Base-by-base conservation (phyloP, 2,797 vertebrate species). In the Eptatretus atami region DNA sequence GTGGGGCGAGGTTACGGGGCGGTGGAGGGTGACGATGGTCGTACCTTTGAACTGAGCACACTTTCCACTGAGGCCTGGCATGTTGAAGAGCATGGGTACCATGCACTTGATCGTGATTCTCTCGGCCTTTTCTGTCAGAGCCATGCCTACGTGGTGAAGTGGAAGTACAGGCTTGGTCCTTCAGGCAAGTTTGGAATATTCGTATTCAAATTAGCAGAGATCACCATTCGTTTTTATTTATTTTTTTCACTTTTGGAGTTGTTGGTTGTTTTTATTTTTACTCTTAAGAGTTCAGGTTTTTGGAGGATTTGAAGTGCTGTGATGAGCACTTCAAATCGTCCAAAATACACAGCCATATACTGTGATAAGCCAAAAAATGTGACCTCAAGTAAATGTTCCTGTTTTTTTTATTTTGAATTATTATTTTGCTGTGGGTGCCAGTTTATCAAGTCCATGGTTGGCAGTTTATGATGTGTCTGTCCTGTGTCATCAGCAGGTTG, bases 61-160 rank as follows among this genome's bases (percentile, higher is more conserved):
- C 53, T 74, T 2, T 67, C 68, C 0, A 71, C 80, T 53, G 76
- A 78, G 63, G 73, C 72, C 2, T 80, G 79, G 78, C 75, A 75
- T 6, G 68, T 79, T 52, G 74, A 72, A 64, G 74, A 77, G 68
- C 72, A 72, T 44, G 77, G 73, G 0, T 73, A 76, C 66, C 71
- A 78, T 6, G 77, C 80, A 66, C 74, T 71, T 25, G 76, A 78
- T 64, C 31, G 2, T 44, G 31, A 44, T 44, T 44, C 31, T 44
- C 31, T 44, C 4, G 31, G 31, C 6, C 31, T 44, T 44, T 44
- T 44, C 31, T 44, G 31, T 44, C 31, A 44, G 31, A 8, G 31
- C 31, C 31, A 44, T 44, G 74, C 77, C 3, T 82, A 79, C 12
- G 71, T 78, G 61, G 55, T 80, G 66, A 71, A 74, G 71, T 80